Conservation (phyloP, 2,113 vertebrate genomes). For the Grallaria varia region DNA sequence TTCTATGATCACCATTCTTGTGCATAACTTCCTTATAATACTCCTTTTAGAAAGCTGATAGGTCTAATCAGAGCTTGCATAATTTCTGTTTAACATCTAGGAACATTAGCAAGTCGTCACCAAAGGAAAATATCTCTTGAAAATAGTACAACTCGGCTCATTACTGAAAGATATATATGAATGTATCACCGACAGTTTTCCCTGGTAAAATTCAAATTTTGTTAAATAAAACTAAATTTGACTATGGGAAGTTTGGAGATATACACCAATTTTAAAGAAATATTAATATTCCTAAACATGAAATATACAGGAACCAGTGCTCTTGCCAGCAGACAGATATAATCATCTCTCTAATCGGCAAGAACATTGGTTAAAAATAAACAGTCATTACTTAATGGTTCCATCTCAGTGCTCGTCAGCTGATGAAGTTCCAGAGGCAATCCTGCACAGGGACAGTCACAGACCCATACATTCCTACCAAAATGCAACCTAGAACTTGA, state of each 20-base stretch:
- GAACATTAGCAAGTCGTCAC: background rate
- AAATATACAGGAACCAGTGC: background rate
- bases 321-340: background rate
- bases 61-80: background rate
- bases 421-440: background rate
- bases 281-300: background rate
- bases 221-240: background rate
- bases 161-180: background rate
- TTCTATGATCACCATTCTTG: background rate
- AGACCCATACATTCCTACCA: background rate
- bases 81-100: slow-evolving; percentile 32
- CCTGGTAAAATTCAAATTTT: background rate
- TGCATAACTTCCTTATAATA: background rate
- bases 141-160: background rate
- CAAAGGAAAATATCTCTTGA: background rate
- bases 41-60: background rate
- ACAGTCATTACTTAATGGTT: background rate
- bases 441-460: background rate
- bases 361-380: background rate
- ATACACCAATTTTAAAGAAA: background rate
- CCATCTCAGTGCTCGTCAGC: background rate
- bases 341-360: background rate
- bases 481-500: background rate
- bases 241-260: background rate
- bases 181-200: background rate